Evolutionary conservation across 2,888 invertebrate genomes (phyloP), one percentile per base, ranked within the genome.

Genomic region (Sesia bembeciformis): DNA sequence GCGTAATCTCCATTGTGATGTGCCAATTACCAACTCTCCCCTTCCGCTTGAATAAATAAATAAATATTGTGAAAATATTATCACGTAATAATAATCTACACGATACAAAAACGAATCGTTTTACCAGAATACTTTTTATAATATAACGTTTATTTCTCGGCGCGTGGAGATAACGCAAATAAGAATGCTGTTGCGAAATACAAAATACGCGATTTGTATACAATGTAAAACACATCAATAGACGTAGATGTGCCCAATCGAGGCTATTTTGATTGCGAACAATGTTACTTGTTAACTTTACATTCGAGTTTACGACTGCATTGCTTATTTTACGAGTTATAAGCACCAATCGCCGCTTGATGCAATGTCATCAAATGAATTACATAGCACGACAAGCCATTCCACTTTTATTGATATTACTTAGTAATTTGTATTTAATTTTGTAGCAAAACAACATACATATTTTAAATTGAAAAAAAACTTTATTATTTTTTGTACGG

Each of bases 1-100:
- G 72, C 67, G 71, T 88, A 86, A 89, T 87, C 88, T 81, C 85
- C 73, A 85, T 88, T 89, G 87, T 89, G 70, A 70, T 66, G 75
- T 70, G 82, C 88, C 88, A 89, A 89, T 89, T 89, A 89, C 78
- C 49, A 72, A 66, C 78, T 84, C 85, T 83, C 84, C 88, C 88
- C 85, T 87, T 88, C 85, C 86, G 86, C 79, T 74, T 81, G 79
- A 84, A 83, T 84, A 81, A 83, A 81, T 84, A 55, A 55, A 53
- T 54, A 83, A 81, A 84, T 83, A 83, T 82, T 77, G 74, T 76
- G 65, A 74, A 79, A 81, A 74, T 71, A 73, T 68, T 40, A 52
- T 52, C 52, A 40, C 49, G 5, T 23, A 8, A 8, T 49, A 42
- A 42, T 42, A 42, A 42, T 42, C 1, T 6, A 42, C 42, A 7